A percentile compares a stretch with the other conserved stretches of the same genome.
These are phyloP conservation scores for Parnassius apollo DNA, from an alignment of 2,888 invertebrate species.

Conservation along the genomic window DNA sequence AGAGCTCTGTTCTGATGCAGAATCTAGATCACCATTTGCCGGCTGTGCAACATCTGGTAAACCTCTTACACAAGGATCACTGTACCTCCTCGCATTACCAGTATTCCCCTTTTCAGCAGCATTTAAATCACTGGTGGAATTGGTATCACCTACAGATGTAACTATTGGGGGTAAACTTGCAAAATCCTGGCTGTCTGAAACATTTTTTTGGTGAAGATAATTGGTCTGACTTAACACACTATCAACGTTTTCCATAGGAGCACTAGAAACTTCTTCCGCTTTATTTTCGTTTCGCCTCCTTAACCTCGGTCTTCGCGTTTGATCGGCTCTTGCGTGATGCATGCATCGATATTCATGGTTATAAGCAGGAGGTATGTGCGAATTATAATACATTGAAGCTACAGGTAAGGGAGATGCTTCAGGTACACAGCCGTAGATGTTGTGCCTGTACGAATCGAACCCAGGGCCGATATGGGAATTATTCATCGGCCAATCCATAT, in stretches of 20 bases:
- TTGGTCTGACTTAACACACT: conserved; percentile 41
- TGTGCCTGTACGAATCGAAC: conserved; percentile 73
- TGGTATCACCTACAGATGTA: conserved; percentile 75
- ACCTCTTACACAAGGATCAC: conserved; percentile 84
- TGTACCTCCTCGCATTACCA: conserved; percentile 82
- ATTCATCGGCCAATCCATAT: conserved; percentile 55
- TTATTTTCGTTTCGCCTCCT: conserved; percentile 56
- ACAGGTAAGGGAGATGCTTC: conserved; percentile 85
- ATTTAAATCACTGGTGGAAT: conserved; percentile 67
- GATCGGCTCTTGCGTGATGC: conserved; percentile 40
- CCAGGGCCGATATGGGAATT: conserved; percentile 65
- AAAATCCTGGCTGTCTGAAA: conserved; percentile 74
- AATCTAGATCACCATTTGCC: conserved; percentile 73
- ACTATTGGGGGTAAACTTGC: conserved; percentile 88
- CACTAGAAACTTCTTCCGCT: conserved; percentile 54
- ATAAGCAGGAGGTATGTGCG: conserved; percentile 49
- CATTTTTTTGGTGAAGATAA: conserved; percentile 67
- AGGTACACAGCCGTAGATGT: conserved; percentile 75
- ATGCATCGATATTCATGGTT: conserved; percentile 62
- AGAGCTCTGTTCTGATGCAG: conserved; percentile 79
- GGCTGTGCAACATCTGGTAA: conserved; percentile 65
- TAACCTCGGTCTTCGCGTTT: conserved; percentile 58
- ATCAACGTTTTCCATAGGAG: conserved; percentile 47
- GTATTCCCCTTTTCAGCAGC: conserved; percentile 77
- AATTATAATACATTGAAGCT: conserved; percentile 79